Base-by-base conservation (phyloP, 2,888 invertebrate genomes). In the Suillia variegata region DNA sequence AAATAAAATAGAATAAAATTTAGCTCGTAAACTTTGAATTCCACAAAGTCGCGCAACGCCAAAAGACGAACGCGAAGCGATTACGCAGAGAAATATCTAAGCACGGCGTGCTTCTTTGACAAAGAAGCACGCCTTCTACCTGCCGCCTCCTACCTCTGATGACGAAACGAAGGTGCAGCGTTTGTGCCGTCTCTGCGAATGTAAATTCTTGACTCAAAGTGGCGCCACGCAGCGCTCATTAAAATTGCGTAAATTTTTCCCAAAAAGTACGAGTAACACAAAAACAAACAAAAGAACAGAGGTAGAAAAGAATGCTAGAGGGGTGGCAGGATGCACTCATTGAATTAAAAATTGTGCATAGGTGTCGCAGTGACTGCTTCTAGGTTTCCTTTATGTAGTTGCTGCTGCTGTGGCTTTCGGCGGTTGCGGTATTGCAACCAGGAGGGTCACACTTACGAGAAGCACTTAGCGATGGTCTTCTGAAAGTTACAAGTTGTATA, bases 21-120 rank as follows among this genome's bases (percentile, higher is more conserved):
- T 54, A 18, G 54, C 38, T 34, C 53, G 53, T 53, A 51, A 54
- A 62, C 55, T 62, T 60, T 55, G 53, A 58, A 60, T 63, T 55
- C 42, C 21, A 8, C 51, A 49, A 49, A 21, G 47, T 5, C 38
- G n/a, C 10, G n/a, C 6, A 38, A 8, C n/a, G 3, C 6, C 38
- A 38, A 38, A n/a, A n/a, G n/a, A n/a, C n/a, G n/a, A n/a, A n/a
- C n/a, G n/a, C n/a, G n/a, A n/a, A n/a, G n/a, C n/a, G n/a, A n/a
- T n/a, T n/a, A n/a, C n/a, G n/a, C n/a, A n/a, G n/a, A n/a, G n/a
- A n/a, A n/a, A n/a, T n/a, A n/a, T n/a, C n/a, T n/a, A n/a, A n/a
- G n/a, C n/a, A n/a, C n/a, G n/a, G n/a, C 26, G 5, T 26, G 38
- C 10, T n/a, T 38, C 3, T n/a, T n/a, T 13, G 15, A 38, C 10